Percentiles rank a stretch among this genome's conserved stretches.
phyloP scores from a whole-genome alignment of 92 coral and sea anemone species.

The Metridium senile region DNA sequence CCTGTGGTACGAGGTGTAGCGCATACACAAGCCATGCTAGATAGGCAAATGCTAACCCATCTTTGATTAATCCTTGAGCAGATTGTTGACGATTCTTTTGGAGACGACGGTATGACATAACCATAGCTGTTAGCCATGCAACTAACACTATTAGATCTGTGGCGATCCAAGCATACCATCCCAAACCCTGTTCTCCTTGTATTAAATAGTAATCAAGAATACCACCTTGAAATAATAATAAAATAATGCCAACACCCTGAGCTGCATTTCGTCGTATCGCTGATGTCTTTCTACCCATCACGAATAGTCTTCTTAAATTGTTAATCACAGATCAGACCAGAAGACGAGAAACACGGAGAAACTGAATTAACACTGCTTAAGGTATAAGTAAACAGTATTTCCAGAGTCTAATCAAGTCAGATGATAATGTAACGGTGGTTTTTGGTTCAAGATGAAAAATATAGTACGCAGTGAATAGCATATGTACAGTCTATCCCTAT shows the following conservation, averaged over 20 bases:
- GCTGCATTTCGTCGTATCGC: constrained; percentile 57
- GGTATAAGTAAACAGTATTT: no score
- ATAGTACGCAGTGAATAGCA: no score
- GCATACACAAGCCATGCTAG: constrained; percentile 89
- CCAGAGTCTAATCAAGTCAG: no score
- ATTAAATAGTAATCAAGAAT: constrained; percentile 72
- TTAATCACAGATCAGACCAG: background rate
- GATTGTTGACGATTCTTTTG: constrained; percentile 17
- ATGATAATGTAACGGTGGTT: no score
- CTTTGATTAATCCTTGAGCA: constrained; percentile 21
- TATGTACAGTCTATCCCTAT: no score
- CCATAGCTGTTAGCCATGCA: constrained; percentile 80
- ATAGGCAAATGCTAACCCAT: constrained; percentile 80
- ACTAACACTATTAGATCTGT: constrained; percentile 68
- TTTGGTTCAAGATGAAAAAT: no score
- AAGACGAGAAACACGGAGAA: no score
- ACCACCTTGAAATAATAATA: constrained; percentile 72
- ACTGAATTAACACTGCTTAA: no score
- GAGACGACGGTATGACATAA: constrained; percentile 70
- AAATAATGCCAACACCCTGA: constrained; percentile 56
- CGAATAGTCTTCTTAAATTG: background rate
- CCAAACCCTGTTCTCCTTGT: constrained; percentile 26
- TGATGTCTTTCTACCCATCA: constrained; percentile 50
- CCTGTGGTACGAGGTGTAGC: constrained; percentile 80
- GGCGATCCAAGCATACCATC: constrained; percentile 77